Evolutionary conservation across 2,797 vertebrate genomes (phyloP), one percentile per base, ranked within the genome.

Genomic region (Pangasius macronema): DNA sequence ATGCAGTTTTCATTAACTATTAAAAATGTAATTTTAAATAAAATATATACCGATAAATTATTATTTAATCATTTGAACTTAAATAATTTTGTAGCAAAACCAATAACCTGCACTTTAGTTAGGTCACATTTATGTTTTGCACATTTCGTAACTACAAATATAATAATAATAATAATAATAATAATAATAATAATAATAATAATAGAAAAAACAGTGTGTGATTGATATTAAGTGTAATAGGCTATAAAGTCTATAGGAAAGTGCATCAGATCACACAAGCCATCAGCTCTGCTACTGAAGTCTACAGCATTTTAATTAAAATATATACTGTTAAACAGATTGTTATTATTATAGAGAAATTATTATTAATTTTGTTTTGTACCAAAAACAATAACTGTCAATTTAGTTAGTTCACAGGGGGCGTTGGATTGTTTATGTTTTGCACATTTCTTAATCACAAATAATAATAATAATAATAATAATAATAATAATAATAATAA

Each of bases 1-100:
- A 83, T 67, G 61, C 61, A 22, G 81, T 83, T 83, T 68, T 36
- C 42, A 83, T 83, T 83, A 83, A 68, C n/a, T 53, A 83, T 22
- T 3, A 68, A 55, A 67, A 33, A 33, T 7, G 3, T 33, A 9
- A 83, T 67, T 59, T 68, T 14, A 83, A 83, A 83, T n/a, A 27
- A 42, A 46, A 82, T 46, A 82, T 80, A 59, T 22, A 30, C 42
- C 51, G 8, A 42, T 5, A 42, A 42, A 46, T 46, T 46, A 9
- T 46, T 46, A 46, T 46, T 46, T 42, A 27, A 11, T 42, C 9
- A 13, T 4, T 9, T 42, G 5, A 42, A 42, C 42, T 42, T 42
- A 42, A 42, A 42, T 42, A 42, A 42, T 13, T 46, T 82, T 63
- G 59, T 11, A 16, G 13, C 79, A 61, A 42, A 61, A 82, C 7